Conservation (phyloP, 2,113 vertebrate genomes). For the Amblyornis subalaris region DNA sequence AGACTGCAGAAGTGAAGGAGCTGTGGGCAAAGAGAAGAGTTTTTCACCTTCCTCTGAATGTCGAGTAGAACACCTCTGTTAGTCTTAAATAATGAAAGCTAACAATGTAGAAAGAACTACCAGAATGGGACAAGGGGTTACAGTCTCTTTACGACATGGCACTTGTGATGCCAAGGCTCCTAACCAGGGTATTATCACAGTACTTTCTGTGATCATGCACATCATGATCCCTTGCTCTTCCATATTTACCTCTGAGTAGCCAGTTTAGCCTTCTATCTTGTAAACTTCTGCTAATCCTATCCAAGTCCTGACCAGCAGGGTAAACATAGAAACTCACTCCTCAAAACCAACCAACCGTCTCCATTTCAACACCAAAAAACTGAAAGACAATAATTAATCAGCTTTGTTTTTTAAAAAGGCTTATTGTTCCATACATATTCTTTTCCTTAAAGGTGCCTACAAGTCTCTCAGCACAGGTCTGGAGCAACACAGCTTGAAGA, state of each 20-base stretch:
- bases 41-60: not conserved
- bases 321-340: not conserved
- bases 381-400: not conserved
- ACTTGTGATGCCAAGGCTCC: not conserved
- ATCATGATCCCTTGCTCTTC: not conserved
- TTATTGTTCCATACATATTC: not conserved
- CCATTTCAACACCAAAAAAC: not conserved
- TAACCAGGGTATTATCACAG: not conserved
- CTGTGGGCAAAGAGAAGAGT: not conserved
- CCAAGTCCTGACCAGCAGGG: not conserved
- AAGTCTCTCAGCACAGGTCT: not conserved
- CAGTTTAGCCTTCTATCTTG: not conserved
- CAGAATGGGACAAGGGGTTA: not conserved
- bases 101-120: not conserved
- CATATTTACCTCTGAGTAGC: not conserved
- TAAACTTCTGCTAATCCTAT: not conserved
- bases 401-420: not conserved
- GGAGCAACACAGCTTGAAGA: not conserved
- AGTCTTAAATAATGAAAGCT: not conserved
- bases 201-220: not conserved
- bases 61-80: rapidly evolving
- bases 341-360: not conserved
- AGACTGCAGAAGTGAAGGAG: not conserved
- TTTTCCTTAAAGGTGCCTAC: not conserved
- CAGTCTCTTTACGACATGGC: not conserved